These are phyloP conservation scores for Ailuropoda melanoleuca DNA, from an alignment of 2,113 vertebrate genomes.

Conservation along the genomic window DNA sequence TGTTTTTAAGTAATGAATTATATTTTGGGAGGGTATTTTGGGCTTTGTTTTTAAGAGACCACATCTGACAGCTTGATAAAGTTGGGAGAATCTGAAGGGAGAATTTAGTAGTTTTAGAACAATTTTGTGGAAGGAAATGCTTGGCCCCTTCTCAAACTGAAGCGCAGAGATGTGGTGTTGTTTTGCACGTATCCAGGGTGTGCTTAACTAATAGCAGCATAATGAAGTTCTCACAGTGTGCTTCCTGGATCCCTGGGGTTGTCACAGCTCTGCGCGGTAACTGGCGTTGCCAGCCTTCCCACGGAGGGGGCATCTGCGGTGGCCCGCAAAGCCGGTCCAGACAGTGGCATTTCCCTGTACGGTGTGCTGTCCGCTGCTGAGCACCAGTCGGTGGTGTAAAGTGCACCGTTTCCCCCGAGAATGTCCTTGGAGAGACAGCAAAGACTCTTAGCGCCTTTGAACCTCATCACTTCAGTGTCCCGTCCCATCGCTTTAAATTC, in stretches of 20 bases:
- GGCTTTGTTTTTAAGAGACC: conserved; percentile 41
- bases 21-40: conserved; percentile 8
- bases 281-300: no score
- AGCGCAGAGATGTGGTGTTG: neutral
- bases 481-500: neutral
- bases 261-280: no score
- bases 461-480: neutral
- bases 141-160: conserved; percentile 50
- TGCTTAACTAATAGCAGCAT: neutral
- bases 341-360: neutral
- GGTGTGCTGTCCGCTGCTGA: neutral
- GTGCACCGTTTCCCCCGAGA: neutral
- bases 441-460: neutral
- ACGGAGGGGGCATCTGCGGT: no score
- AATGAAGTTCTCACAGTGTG: neutral
- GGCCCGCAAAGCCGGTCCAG: neutral
- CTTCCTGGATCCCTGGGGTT: neutral
- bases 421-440: neutral
- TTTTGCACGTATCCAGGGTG: conserved; percentile 26
- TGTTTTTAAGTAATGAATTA: neutral
- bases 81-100: conserved; percentile 66
- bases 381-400: neutral
- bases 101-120: conserved; percentile 23
- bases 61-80: conserved; percentile 51
- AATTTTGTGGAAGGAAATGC: neutral